Evolutionary conservation across 2,797 vertebrate species (phyloP), one percentile per base, ranked within the genome.

Genomic region (Neomorphus geoffroyi): DNA sequence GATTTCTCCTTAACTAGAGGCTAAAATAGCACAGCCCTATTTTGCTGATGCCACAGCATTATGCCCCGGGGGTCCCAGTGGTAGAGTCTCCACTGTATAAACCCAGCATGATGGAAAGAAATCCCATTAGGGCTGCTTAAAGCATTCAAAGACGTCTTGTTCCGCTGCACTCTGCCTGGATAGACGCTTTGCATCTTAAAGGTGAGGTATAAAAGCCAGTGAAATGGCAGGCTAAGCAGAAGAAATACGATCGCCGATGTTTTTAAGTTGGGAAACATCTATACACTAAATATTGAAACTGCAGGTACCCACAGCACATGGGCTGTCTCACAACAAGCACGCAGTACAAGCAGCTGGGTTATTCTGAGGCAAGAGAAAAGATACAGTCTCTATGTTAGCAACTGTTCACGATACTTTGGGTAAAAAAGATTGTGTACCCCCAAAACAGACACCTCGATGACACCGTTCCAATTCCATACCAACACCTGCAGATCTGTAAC

Each of bases 211-310:
- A 65, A 37, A 9, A 90, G 32, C 50, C 75, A 80, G 81, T 18
- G 24, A 69, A 73, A 91, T 94, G 72, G 75, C 54, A 79, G 62
- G 48, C 41, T 41, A 61, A 91, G 66, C 66, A 61, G 43, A 70
- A 70, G 33, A 45, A 84, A 21, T 10, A 1, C 0, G 2, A 84
- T 26, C 2, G 8, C 46, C 46, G 15, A 13, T 30, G 35, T 14
- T 69, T 90, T 87, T 32, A 58, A 48, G 28, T 57, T 74, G 24
- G 50, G 19, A 53, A 93, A 54, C 14, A 64, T 22, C 45, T 54
- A 7, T 7, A 19, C 14, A 11, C 21, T 53, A 67, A 90, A 45
- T 23, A 88, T 3, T 48, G 32, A 48, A 70, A 43, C 27, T 72
- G 35, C 51, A 46, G 22, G 33, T 39, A 85, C 72, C 39, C 54